A percentile compares a stretch with the other conserved stretches of the same genome.
These are phyloP conservation scores for Abrostola triplasia DNA, from an alignment of 2,888 invertebrate genomes.

Conservation along the genomic window DNA sequence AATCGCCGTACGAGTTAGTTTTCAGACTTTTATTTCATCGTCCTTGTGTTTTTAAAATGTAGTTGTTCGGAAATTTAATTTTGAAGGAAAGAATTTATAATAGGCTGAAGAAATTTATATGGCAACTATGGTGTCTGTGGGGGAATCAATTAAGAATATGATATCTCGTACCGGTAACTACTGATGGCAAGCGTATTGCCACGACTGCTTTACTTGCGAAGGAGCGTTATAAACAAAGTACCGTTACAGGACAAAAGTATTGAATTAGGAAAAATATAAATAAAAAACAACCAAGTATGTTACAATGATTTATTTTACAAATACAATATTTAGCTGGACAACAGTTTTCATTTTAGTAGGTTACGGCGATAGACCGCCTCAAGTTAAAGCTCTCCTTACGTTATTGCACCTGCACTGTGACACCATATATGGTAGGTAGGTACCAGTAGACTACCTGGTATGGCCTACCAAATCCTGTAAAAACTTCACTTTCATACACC, in stretches of 20 bases:
- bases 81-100: too few relatives aligned
- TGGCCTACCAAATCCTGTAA: conserved; percentile 8
- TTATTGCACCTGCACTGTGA: conserved; percentile 63
- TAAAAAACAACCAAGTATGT: conserved; percentile 55
- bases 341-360: conserved; percentile 71
- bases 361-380: conserved; percentile 63
- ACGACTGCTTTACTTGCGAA: too few relatives aligned
- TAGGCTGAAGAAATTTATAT: too few relatives aligned
- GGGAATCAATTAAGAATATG: too few relatives aligned
- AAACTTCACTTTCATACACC: conserved; percentile 22
- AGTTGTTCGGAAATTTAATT: neutral
- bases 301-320: conserved; percentile 77
- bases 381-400: conserved; percentile 74
- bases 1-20: conserved; percentile 59
- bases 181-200: too few relatives aligned
- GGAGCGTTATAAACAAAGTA: too few relatives aligned
- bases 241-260: too few relatives aligned
- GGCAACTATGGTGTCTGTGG: too few relatives aligned
- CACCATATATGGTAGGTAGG: conserved; percentile 26
- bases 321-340: conserved; percentile 76
- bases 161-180: too few relatives aligned
- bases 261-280: conserved; percentile 18
- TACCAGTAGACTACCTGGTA: conserved; percentile 24
- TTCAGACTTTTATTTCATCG: conserved; percentile 21
- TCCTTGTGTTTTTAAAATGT: neutral